Conservation (phyloP, 2,888 invertebrate genomes). For the Cephus pygmeus region DNA sequence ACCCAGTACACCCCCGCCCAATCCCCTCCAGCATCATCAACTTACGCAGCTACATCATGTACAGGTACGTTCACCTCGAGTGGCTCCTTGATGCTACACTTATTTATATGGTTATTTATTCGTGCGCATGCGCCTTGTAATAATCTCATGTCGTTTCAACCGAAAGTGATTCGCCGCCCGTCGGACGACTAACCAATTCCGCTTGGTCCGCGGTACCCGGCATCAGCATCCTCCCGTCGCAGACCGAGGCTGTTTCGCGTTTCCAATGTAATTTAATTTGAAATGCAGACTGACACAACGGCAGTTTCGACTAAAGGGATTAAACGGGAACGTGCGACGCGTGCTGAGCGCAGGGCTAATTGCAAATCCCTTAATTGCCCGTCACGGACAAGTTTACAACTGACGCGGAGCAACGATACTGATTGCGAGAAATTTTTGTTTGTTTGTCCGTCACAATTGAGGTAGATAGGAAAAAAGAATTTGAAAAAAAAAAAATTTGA, state of each 20-base stretch:
- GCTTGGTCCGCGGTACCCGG: not conserved
- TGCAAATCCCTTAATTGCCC: slow-evolving; percentile 42
- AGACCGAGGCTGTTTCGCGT: slow-evolving; percentile 1
- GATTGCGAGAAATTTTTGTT: not conserved
- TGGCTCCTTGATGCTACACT: not conserved
- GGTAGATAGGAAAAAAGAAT: not conserved
- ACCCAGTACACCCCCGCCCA: slow-evolving; percentile 61
- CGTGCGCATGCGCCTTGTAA: not conserved
- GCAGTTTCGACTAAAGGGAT: slow-evolving; percentile 59
- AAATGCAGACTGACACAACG: slow-evolving; percentile 62
- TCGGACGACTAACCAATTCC: not conserved
- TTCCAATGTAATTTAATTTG: slow-evolving; percentile 58
- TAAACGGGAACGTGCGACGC: slow-evolving; percentile 60
- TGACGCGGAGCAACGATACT: not conserved
- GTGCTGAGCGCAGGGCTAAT: slow-evolving; percentile 43
- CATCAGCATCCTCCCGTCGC: not conserved
- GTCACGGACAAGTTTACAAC: slow-evolving; percentile 29
- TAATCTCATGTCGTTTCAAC: not conserved
- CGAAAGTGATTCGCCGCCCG: not conserved
- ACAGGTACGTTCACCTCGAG: slow-evolving; percentile 47
- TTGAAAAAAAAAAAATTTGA: slow-evolving; percentile 1
- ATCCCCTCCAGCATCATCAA: slow-evolving; percentile 66
- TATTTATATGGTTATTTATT: slow-evolving; percentile 3
- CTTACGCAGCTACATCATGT: slow-evolving; percentile 71
- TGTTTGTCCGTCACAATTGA: not conserved